phyloP scores from a whole-genome alignment of 2,113 vertebrate genomes.

The Myanophis thanlyinensis region DNA sequence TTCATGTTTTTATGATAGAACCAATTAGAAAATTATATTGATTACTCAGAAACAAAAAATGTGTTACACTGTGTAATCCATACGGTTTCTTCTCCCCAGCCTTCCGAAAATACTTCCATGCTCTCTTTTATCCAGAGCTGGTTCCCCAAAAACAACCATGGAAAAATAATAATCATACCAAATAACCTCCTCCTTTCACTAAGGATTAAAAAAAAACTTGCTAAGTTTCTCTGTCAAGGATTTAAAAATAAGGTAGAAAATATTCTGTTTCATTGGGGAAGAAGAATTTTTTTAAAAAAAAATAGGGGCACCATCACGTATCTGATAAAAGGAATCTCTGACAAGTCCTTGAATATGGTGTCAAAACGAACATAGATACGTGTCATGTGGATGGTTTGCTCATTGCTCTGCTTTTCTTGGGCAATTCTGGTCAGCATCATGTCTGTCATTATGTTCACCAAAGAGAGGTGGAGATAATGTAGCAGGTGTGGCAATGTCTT shows the following conservation, averaged over 20 bases:
- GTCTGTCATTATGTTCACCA: neutral
- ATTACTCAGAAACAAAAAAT: no score
- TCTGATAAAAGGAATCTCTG: neutral
- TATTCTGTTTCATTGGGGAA: neutral
- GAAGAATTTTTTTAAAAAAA: neutral
- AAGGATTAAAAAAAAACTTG: neutral
- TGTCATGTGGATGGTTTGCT: neutral
- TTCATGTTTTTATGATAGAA: conserved; percentile 40
- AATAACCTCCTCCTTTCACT: neutral
- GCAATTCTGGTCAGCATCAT: neutral
- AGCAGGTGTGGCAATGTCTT: neutral
- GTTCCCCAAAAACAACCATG: neutral
- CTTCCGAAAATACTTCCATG: neutral
- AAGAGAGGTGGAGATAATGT: neutral
- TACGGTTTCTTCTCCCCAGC: neutral
- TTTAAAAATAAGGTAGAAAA: neutral
- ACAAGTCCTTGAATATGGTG: neutral
- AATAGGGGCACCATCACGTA: neutral
- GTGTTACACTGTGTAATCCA: no score
- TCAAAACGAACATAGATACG: neutral
- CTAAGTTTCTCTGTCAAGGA: neutral
- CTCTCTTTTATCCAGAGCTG: neutral
- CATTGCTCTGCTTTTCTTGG: neutral
- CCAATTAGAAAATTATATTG: no score
- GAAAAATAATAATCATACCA: neutral